Evolutionary conservation across 2,113 vertebrate genomes (phyloP).

Genomic region (Monopterus albus): DNA sequence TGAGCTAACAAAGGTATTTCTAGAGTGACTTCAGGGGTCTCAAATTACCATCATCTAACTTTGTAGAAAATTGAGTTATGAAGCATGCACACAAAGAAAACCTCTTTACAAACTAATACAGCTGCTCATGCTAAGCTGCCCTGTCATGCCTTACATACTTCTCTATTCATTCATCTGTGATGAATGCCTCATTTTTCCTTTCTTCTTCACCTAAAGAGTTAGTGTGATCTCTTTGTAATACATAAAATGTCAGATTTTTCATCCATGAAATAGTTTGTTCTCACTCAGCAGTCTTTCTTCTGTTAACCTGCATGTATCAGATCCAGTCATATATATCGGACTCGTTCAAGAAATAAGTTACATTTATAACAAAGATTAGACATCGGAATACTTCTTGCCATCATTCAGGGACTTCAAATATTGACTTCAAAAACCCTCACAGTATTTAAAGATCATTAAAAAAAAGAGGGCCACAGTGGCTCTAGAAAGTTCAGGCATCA

Average conservation of each 20-base stretch:
- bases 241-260: slow-evolving; percentile 39
- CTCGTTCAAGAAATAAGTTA: background rate
- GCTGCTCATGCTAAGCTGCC: slow-evolving; percentile 31
- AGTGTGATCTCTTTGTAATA: slow-evolving; percentile 25
- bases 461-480: background rate
- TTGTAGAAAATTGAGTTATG: slow-evolving; percentile 42
- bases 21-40: slow-evolving; percentile 28
- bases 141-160: slow-evolving; percentile 33
- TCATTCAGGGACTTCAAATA: background rate
- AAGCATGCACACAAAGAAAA: slow-evolving; percentile 47
- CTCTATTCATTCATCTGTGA: slow-evolving; percentile 46
- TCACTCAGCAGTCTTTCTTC: slow-evolving; percentile 9
- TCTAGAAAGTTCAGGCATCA: background rate
- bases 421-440: background rate
- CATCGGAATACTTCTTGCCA: background rate
- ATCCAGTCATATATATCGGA: background rate
- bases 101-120: slow-evolving; percentile 37
- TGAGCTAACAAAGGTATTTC: slow-evolving; percentile 41
- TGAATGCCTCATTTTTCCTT: slow-evolving; percentile 35
- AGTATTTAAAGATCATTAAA: slow-evolving; percentile 6
- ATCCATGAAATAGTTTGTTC: slow-evolving; percentile 33
- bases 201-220: slow-evolving; percentile 1
- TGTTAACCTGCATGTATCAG: slow-evolving; percentile 11
- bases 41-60: slow-evolving; percentile 45
- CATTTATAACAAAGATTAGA: slow-evolving; percentile 10